phyloP scores from a whole-genome alignment of 37 sponge, comb jelly and placozoan species.

The Hexactinellida sp. region DNA sequence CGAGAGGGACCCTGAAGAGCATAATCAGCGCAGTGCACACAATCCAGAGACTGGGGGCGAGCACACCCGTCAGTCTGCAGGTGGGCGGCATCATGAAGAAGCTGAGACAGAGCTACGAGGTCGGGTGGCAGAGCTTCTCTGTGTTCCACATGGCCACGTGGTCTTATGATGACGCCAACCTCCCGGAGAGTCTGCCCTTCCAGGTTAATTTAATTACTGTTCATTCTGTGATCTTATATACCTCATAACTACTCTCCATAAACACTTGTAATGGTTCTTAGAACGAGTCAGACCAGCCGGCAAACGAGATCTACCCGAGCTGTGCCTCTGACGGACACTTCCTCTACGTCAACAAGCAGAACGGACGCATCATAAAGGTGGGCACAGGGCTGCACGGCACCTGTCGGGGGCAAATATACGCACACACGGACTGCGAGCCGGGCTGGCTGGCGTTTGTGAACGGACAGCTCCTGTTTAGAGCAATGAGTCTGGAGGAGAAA shows the following conservation, averaged over 20 bases:
- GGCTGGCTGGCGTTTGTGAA: slow-evolving; percentile 33
- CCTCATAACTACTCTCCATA: no score
- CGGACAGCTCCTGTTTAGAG: slow-evolving; percentile 20
- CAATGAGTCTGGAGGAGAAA: slow-evolving; percentile 23
- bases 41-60: background rate
- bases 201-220: background rate
- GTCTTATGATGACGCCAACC: slow-evolving; percentile 43
- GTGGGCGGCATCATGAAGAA: background rate
- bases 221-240: background rate
- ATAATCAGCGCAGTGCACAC: slow-evolving; percentile 12
- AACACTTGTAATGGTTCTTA: background rate
- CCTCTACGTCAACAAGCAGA: slow-evolving; percentile 26
- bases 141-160: slow-evolving; percentile 39
- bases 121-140: slow-evolving; percentile 9
- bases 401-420: slow-evolving; percentile 29
- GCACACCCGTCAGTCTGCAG: background rate
- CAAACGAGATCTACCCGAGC: slow-evolving; percentile 22
- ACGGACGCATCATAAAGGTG: slow-evolving; percentile 30
- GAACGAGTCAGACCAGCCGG: background rate
- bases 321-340: slow-evolving; percentile 25
- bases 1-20: slow-evolving; percentile 24
- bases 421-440: slow-evolving; percentile 13
- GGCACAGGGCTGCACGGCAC: slow-evolving; percentile 32
- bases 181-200: background rate
- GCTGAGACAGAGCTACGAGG: background rate